These are phyloP conservation scores for Coluber constrictor DNA, from an alignment of 2,797 vertebrate species.

Conservation along the genomic window DNA sequence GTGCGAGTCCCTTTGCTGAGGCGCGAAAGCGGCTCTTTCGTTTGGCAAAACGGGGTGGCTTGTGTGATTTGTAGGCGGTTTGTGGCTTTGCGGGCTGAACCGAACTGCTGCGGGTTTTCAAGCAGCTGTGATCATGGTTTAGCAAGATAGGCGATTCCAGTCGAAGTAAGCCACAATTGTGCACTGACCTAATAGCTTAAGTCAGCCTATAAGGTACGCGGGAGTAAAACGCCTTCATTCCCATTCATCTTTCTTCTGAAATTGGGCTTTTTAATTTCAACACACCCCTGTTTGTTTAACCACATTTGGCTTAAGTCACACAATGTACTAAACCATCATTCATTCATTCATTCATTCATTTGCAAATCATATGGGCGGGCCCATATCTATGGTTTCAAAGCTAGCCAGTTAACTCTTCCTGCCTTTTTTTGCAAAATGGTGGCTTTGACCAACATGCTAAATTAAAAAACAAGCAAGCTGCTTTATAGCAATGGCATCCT, in stretches of 20 bases:
- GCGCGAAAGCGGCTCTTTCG: not conserved
- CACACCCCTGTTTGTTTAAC: not conserved
- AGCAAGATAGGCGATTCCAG: not conserved
- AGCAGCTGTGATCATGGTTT: not conserved
- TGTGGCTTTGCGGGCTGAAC: not conserved
- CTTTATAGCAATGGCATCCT: not conserved
- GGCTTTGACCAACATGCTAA: not conserved
- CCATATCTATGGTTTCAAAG: not conserved
- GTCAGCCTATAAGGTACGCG: accelerated
- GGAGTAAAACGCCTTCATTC: not conserved
- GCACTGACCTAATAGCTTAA: not conserved
- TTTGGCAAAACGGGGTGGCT: not conserved
- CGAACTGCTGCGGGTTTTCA: not conserved
- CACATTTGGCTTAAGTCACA: not conserved
- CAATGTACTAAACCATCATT: not conserved
- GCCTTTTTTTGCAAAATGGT: not conserved
- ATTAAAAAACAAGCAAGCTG: not conserved
- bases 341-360: not conserved
- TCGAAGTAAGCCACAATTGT: not conserved
- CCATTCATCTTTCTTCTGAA: not conserved
- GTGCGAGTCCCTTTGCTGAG: not conserved
- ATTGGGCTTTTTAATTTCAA: not conserved
- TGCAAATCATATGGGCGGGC: not conserved
- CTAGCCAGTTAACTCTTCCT: not conserved
- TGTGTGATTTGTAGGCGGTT: not conserved